These are phyloP conservation scores for Enteromius thamalakanensis DNA, from an alignment of 2,797 vertebrate genomes.

Conservation along the genomic window DNA sequence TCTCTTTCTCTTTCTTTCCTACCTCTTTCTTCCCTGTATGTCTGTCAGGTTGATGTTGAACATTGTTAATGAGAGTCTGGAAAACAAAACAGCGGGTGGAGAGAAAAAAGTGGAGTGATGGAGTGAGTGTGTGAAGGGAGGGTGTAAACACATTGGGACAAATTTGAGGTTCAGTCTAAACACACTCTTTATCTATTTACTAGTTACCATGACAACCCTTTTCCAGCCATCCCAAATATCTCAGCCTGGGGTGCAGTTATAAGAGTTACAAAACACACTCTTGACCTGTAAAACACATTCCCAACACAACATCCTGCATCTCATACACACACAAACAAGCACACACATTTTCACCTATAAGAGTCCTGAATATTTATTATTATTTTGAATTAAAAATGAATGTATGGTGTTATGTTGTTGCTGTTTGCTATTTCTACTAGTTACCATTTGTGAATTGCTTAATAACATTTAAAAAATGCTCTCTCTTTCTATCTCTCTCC, in stretches of 20 bases:
- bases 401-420: background rate
- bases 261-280: background rate
- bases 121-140: constrained; percentile 3
- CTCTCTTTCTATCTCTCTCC: background rate
- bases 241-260: constrained; percentile 6
- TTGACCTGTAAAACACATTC: constrained; percentile 8
- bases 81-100: background rate
- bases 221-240: constrained; percentile 20
- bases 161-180: constrained; percentile 42
- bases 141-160: constrained; percentile 36
- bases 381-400: background rate
- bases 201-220: constrained; percentile 13
- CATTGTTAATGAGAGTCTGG: constrained; percentile 19
- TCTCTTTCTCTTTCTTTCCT: background rate
- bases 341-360: background rate
- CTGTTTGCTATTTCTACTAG: background rate
- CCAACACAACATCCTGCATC: background rate
- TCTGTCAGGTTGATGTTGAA: constrained; percentile 31
- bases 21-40: background rate
- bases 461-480: background rate
- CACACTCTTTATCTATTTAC: constrained; percentile 41
- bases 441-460: background rate
- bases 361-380: background rate
- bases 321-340: constrained; percentile 2
- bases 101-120: constrained; percentile 25